Base-by-base conservation (phyloP, 2,888 invertebrate species). In the Corythucha ciliata region DNA sequence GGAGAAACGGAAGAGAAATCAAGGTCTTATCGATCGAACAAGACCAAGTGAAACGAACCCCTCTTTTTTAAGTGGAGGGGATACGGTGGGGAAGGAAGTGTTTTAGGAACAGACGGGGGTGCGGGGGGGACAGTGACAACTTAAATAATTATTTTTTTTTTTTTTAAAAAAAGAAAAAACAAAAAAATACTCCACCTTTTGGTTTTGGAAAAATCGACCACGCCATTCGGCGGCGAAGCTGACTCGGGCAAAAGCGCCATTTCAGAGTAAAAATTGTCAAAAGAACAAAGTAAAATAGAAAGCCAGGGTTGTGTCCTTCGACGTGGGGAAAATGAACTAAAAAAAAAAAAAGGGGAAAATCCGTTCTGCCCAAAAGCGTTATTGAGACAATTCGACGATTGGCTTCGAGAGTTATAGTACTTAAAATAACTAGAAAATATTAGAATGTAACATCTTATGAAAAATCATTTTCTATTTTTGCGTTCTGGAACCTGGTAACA, bases 161-260 rank as follows among this genome's bases (percentile, higher is more conserved):
- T n/a, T n/a, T n/a, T n/a, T n/a, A n/a, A n/a, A n/a, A n/a, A n/a
- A n/a, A n/a, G n/a, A n/a, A n/a, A n/a, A 39, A 33, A 46, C 25
- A 16, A 42, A 4, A 33, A 32, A 25, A 48, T 58, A 58, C 58
- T 58, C 57, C 58, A 58, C 58, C 58, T 58, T 57, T 58, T 54
- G 40, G 48, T 53, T 25, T 49, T 52, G 46, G 48, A 37, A 57
- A 53, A 48, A 57, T 57, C 54, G 52, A 55, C 54, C 53, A 52
- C 54, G 48, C 57, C 58, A 53, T 57, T 55, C 27, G 58, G 54
- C 42, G 58, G 57, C 39, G 58, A 48, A 36, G 42, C 33, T 36
- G 57, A 52, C 46, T 59, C 59, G 49, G 58, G 55, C 53, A 57
- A 58, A 45, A 59, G 59, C 54, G 59, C 59, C 59, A 59, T 58